These are phyloP conservation scores for Cricetomys ansorgei DNA, from an alignment of 2,113 vertebrate genomes.

Conservation along the genomic window DNA sequence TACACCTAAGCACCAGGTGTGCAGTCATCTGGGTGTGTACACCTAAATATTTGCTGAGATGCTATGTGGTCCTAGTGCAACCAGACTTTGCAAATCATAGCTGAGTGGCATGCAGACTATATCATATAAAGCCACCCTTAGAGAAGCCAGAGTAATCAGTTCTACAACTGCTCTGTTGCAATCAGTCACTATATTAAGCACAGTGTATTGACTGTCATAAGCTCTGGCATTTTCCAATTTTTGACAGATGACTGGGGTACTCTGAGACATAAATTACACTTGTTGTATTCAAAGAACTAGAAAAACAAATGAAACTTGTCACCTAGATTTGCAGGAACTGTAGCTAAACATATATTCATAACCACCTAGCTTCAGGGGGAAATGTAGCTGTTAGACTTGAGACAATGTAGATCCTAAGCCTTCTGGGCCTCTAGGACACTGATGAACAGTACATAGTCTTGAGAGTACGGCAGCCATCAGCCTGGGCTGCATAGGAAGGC, in stretches of 20 bases:
- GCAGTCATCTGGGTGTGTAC: background rate
- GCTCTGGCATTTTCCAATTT: background rate
- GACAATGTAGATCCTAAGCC: background rate
- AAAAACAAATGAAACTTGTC: background rate
- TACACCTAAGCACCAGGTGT: background rate
- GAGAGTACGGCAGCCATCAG: too few species aligned
- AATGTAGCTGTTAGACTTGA: background rate
- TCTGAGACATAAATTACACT: background rate
- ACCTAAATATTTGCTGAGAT: background rate
- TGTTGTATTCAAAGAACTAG: background rate
- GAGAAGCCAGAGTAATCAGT: background rate
- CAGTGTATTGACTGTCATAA: background rate
- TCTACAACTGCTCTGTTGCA: background rate
- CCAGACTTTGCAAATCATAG: background rate
- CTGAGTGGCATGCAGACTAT: background rate
- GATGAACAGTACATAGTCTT: background rate
- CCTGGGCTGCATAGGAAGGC: background rate
- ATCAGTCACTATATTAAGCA: background rate
- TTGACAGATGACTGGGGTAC: background rate
- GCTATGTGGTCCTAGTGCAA: background rate
- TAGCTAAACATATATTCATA: background rate
- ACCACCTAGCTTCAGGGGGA: background rate
- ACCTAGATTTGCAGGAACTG: background rate
- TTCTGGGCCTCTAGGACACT: background rate
- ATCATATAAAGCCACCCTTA: background rate